Evolutionary conservation across 1,140 invertebrate genomes (phyloP).

Genomic region (Lucilia sericata): DNA sequence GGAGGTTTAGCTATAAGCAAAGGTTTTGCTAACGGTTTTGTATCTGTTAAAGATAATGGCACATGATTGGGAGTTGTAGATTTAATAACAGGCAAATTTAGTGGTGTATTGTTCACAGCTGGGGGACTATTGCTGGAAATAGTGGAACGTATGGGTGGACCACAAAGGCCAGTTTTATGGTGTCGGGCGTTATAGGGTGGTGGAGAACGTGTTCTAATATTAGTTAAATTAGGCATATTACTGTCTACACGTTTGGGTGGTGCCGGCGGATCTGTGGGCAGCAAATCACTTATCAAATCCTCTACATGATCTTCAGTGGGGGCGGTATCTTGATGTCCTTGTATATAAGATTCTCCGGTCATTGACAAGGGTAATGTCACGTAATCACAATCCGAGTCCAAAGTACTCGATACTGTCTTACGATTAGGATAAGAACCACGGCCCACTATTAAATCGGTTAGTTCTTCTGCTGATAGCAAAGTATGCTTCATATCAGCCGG

Average conservation of each 20-base stretch:
- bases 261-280: slow-evolving; percentile 72
- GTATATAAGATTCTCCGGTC: slow-evolving; percentile 71
- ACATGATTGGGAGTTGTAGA: slow-evolving; percentile 31
- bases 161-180: slow-evolving; percentile 65
- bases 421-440: slow-evolving; percentile 79
- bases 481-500: slow-evolving; percentile 82
- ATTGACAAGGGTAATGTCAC: slow-evolving; percentile 82
- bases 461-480: slow-evolving; percentile 81
- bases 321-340: slow-evolving; percentile 70
- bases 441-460: slow-evolving; percentile 85
- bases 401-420: slow-evolving; percentile 83
- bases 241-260: slow-evolving; percentile 76
- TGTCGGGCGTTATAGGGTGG: slow-evolving; percentile 69
- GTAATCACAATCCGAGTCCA: slow-evolving; percentile 90
- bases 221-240: slow-evolving; percentile 47
- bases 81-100: slow-evolving; percentile 31
- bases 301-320: slow-evolving; percentile 67
- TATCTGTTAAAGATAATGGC: slow-evolving; percentile 35
- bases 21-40: slow-evolving; percentile 5
- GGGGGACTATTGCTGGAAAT: slow-evolving; percentile 46
- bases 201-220: slow-evolving; percentile 61
- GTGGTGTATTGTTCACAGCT: slow-evolving; percentile 45
- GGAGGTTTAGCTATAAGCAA: slow-evolving; percentile 35
- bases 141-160: slow-evolving; percentile 53
- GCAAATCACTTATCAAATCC: slow-evolving; percentile 58